These are phyloP conservation scores for Xenopus petersii DNA, from an alignment of 2,797 vertebrate species.

Conservation along the genomic window DNA sequence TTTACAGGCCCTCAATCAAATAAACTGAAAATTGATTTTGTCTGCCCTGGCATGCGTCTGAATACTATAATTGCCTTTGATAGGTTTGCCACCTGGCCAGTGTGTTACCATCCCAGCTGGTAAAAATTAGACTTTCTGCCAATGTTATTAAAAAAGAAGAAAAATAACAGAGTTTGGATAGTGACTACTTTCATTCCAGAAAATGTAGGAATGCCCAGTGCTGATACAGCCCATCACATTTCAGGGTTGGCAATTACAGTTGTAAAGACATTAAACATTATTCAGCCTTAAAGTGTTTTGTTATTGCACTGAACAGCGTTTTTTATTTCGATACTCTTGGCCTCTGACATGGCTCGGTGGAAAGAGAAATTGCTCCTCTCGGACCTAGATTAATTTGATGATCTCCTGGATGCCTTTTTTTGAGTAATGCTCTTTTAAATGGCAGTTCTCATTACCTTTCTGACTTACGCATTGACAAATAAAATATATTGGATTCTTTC, in stretches of 20 bases:
- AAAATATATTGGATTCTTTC: slow-evolving; percentile 43
- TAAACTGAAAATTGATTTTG: background rate
- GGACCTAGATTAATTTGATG: slow-evolving; percentile 40
- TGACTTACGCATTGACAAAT: slow-evolving; percentile 48
- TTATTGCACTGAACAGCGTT: slow-evolving; percentile 33
- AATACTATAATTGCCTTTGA: slow-evolving; percentile 13
- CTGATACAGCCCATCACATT: slow-evolving; percentile 30
- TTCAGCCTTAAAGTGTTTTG: slow-evolving; percentile 17
- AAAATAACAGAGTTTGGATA: too few species aligned
- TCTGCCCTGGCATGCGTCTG: background rate
- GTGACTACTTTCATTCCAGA: too few species aligned
- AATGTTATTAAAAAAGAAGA: too few species aligned
- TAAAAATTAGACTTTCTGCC: too few species aligned
- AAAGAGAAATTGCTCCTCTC: slow-evolving; percentile 41
- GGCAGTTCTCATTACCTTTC: slow-evolving; percentile 49
- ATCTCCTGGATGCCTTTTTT: slow-evolving; percentile 39
- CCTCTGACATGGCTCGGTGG: slow-evolving; percentile 41
- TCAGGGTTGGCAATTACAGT: slow-evolving; percentile 13
- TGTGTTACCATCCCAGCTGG: too few species aligned
- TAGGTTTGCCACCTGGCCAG: background rate
- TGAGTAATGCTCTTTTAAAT: slow-evolving; percentile 49
- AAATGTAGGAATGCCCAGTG: background rate
- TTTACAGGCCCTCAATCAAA: background rate
- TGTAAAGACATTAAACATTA: slow-evolving; percentile 27
- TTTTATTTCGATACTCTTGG: slow-evolving; percentile 29